phyloP scores from a whole-genome alignment of 1,140 invertebrate genomes.

The Drosophila punjabiensis region DNA sequence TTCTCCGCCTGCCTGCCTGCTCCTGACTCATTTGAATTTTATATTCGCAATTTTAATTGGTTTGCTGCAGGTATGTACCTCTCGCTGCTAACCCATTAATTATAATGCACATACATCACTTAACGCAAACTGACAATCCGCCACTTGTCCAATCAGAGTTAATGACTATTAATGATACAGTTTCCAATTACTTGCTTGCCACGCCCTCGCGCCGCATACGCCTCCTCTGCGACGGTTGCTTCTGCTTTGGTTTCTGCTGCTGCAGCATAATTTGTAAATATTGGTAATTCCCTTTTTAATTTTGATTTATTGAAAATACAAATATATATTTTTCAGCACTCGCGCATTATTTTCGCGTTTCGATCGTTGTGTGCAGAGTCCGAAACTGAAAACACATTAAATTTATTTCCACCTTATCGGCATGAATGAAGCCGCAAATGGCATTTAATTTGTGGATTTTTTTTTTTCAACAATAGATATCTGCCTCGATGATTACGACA shows the following conservation, averaged over 20 bases:
- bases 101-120: constrained; percentile 61
- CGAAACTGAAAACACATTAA: constrained; percentile 70
- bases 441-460: constrained; percentile 76
- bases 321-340: constrained; percentile 4
- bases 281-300: constrained; percentile 41
- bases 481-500: constrained; percentile 50
- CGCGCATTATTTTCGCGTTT: constrained; percentile 27
- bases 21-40: constrained; percentile 54
- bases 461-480: constrained; percentile 69
- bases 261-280: constrained; percentile 48
- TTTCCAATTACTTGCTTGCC: constrained; percentile 53
- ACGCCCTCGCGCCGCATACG: constrained; percentile 16
- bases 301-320: constrained; percentile 64
- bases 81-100: constrained; percentile 34
- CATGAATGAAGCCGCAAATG: constrained; percentile 80
- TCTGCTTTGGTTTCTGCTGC: constrained; percentile 10
- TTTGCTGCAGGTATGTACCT: constrained; percentile 9
- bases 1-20: background rate
- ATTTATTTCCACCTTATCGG: constrained; percentile 73
- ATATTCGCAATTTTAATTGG: constrained; percentile 60
- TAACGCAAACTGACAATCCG: constrained; percentile 39
- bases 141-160: constrained; percentile 53
- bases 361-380: constrained; percentile 32
- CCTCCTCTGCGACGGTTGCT: constrained; percentile 8
- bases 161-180: constrained; percentile 54